phyloP scores from a whole-genome alignment of 2,888 invertebrate species.

The Morpho deidamia region DNA sequence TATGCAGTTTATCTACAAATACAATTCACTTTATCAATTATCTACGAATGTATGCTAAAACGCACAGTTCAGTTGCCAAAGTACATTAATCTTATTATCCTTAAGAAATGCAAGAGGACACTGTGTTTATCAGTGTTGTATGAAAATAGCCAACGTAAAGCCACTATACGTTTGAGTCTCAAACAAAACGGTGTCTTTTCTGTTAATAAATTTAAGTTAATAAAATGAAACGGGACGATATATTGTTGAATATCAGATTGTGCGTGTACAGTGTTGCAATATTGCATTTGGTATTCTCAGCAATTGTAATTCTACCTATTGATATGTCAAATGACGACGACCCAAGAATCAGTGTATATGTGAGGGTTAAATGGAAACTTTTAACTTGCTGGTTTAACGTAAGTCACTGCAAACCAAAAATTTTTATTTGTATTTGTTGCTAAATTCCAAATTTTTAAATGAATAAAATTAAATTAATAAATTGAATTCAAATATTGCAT shows the following conservation, averaged over 20 bases:
- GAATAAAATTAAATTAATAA: too few species aligned
- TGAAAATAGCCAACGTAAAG: too few species aligned
- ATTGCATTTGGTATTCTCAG: constrained; percentile 34
- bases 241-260: constrained; percentile 24
- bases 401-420: constrained; percentile 25
- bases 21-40: too few species aligned
- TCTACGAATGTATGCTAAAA: too few species aligned
- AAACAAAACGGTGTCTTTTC: background rate
- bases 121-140: background rate
- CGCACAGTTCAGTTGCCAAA: too few species aligned
- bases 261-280: constrained; percentile 28
- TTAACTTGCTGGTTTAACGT: constrained; percentile 51
- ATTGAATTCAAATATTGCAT: too few species aligned
- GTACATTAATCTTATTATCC: background rate
- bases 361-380: constrained; percentile 38
- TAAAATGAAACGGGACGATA: constrained; percentile 10
- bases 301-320: constrained; percentile 34
- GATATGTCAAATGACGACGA: constrained; percentile 42
- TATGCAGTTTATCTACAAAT: too few species aligned
- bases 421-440: too few species aligned
- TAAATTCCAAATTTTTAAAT: too few species aligned
- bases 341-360: constrained; percentile 35
- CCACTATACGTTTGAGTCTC: constrained; percentile 9
- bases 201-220: background rate
- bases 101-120: background rate